Evolutionary conservation across 2,113 vertebrate species (phyloP).

Genomic region (Panurus biarmicus): DNA sequence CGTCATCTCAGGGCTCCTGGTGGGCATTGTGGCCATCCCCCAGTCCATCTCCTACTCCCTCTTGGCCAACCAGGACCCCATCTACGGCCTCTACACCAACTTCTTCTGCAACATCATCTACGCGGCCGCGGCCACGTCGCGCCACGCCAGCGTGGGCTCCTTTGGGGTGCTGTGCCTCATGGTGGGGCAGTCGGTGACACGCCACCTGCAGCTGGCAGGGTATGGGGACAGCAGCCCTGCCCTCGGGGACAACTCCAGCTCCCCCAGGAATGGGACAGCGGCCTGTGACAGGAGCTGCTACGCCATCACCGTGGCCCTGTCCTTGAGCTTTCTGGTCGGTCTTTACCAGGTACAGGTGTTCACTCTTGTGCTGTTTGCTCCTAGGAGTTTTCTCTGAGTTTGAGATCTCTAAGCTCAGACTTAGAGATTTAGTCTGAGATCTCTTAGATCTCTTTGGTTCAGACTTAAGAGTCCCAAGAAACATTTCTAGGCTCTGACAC

Average conservation of each 20-base stretch:
- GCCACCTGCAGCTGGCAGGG: conserved; percentile 56
- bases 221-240: neutral
- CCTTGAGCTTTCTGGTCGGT: conserved; percentile 58
- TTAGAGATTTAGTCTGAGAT: no score
- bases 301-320: conserved; percentile 60
- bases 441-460: no score
- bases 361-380: neutral
- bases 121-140: conserved; percentile 20
- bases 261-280: neutral
- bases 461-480: neutral
- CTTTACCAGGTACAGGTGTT: conserved; percentile 56
- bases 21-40: conserved; percentile 59
- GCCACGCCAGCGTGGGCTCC: conserved; percentile 53
- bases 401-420: neutral
- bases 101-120: conserved; percentile 67
- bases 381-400: neutral
- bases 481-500: neutral
- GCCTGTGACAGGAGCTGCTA: conserved; percentile 59
- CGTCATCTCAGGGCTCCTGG: conserved; percentile 56
- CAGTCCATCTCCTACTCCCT: conserved; percentile 67
- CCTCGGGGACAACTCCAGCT: neutral
- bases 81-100: conserved; percentile 67
- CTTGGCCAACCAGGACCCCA: conserved; percentile 59
- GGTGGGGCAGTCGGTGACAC: conserved; percentile 59
- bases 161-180: conserved; percentile 61